Evolutionary conservation across 2,888 invertebrate genomes (phyloP).

Genomic region (Cistogaster globosa): DNA sequence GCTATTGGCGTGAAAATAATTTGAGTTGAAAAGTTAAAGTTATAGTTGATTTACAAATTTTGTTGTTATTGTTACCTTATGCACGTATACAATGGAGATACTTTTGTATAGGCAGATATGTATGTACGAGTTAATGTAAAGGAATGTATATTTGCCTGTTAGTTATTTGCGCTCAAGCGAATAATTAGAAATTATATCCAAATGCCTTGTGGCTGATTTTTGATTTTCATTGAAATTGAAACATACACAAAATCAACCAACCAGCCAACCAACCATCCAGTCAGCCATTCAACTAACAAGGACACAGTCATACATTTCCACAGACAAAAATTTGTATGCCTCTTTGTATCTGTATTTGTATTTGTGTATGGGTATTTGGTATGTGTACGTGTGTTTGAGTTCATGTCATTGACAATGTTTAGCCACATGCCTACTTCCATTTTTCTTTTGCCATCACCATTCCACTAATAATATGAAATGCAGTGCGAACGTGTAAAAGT

Average conservation of each 20-base stretch:
- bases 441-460: slow-evolving; percentile 23
- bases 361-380: slow-evolving; percentile 34
- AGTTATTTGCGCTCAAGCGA: slow-evolving; percentile 78
- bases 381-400: slow-evolving; percentile 72
- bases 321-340: slow-evolving; percentile 11
- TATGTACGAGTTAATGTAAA: slow-evolving; percentile 6
- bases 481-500: slow-evolving; percentile 6
- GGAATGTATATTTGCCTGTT: slow-evolving; percentile 61
- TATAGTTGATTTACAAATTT: slow-evolving; percentile 14
- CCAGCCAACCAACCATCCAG: slow-evolving; percentile 16
- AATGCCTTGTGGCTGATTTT: slow-evolving; percentile 80
- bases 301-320: slow-evolving; percentile 28
- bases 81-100: slow-evolving; percentile 24
- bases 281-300: slow-evolving; percentile 31
- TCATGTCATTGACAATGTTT: slow-evolving; percentile 64
- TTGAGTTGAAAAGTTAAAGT: slow-evolving; percentile 12
- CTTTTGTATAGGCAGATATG: slow-evolving; percentile 8
- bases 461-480: slow-evolving; percentile 43
- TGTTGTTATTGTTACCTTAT: slow-evolving; percentile 22
- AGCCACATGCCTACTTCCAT: slow-evolving; percentile 61
- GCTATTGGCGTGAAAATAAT: neutral
- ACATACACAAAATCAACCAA: slow-evolving; percentile 61
- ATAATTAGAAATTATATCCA: slow-evolving; percentile 82
- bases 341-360: neutral
- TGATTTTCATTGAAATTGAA: slow-evolving; percentile 72